Evolutionary conservation across 2,797 vertebrate genomes (phyloP).

Genomic region (Cheirogaleus major): DNA sequence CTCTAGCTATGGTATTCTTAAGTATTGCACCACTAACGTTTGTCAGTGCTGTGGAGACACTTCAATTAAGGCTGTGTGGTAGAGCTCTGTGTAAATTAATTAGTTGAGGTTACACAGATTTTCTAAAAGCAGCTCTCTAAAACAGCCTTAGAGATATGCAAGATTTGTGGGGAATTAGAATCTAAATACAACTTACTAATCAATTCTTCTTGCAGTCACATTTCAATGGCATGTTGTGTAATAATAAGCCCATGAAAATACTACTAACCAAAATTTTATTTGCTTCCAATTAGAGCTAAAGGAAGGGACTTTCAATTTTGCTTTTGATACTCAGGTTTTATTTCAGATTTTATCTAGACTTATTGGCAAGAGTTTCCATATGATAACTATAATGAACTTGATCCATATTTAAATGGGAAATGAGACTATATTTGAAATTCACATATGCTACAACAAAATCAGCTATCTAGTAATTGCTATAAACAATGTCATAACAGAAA

Average conservation of each 20-base stretch:
- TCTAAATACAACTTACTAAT: constrained; percentile 82
- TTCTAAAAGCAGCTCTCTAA: constrained; percentile 62
- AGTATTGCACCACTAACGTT: neutral
- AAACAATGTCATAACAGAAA: constrained; percentile 42
- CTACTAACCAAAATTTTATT: constrained; percentile 75
- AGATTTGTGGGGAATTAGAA: constrained; percentile 73
- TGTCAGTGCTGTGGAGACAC: constrained; percentile 19
- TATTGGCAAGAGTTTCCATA: constrained; percentile 11
- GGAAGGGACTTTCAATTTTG: neutral
- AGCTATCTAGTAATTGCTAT: constrained; percentile 33
- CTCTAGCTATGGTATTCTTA: constrained; percentile 8
- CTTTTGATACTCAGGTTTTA: constrained; percentile 16
- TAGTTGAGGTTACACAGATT: constrained; percentile 60
- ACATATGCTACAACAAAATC: constrained; percentile 26
- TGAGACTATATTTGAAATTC: constrained; percentile 33
- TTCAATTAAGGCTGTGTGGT: constrained; percentile 59
- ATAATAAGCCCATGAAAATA: constrained; percentile 81
- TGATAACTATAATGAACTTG: neutral
- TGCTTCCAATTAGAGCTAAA: constrained; percentile 63
- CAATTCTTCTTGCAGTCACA: constrained; percentile 81
- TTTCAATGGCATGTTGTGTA: constrained; percentile 77
- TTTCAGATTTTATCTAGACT: constrained; percentile 42
- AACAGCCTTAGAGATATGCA: constrained; percentile 46
- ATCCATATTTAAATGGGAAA: constrained; percentile 45
- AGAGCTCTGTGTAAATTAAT: constrained; percentile 68